Conservation (phyloP, 1,140 invertebrate genomes). For the Phymastichus coffea region DNA sequence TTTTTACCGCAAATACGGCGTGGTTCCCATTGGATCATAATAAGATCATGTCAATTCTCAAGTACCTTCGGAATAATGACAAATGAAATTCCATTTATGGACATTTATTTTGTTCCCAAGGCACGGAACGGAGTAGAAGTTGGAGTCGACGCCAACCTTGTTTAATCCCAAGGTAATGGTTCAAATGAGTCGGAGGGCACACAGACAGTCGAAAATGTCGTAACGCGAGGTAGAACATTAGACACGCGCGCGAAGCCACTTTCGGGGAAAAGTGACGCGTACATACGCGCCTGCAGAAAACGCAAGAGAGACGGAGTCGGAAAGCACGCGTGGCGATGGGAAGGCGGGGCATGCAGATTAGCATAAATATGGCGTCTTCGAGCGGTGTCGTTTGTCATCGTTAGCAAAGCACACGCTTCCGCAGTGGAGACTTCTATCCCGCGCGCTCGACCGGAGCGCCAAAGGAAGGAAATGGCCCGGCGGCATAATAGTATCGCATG, state of each 20-base stretch:
- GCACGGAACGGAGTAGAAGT: too few species aligned
- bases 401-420: constrained; percentile 60
- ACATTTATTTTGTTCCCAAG: too few species aligned
- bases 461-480: constrained; percentile 43
- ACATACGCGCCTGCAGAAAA: not conserved
- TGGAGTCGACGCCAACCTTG: too few species aligned
- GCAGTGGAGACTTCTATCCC: constrained; percentile 48
- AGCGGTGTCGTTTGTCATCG: constrained; percentile 55
- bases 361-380: constrained; percentile 59
- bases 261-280: not conserved
- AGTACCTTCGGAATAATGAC: too few species aligned
- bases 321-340: too few species aligned
- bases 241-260: not conserved
- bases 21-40: too few species aligned
- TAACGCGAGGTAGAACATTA: not conserved
- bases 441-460: constrained; percentile 30
- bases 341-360: constrained; percentile 45
- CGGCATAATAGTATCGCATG: too few species aligned
- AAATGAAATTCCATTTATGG: too few species aligned
- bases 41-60: too few species aligned
- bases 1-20: too few species aligned
- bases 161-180: too few species aligned
- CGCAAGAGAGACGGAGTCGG: not conserved
- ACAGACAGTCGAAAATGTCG: not conserved
- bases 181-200: too few species aligned